A percentile compares a stretch with the other conserved stretches of the same genome.
phyloP scores from a whole-genome alignment of 2,888 invertebrate species.

The Polydesmus complanatus region DNA sequence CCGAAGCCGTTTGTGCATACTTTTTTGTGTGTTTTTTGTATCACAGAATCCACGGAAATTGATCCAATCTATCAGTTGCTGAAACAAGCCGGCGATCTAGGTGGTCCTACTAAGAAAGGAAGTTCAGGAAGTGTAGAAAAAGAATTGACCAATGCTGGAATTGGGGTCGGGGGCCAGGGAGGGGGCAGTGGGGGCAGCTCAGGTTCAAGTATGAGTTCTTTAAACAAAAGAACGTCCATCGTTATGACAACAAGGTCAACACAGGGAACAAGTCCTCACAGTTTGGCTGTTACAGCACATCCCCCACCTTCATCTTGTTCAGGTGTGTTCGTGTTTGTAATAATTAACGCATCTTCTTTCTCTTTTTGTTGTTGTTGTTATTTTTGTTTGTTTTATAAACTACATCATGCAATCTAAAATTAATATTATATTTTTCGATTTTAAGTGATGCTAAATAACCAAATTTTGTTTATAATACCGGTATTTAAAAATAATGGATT shows the following conservation, averaged over 20 bases:
- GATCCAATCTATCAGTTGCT: constrained; percentile 89
- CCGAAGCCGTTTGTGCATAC: constrained; percentile 3
- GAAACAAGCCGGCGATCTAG: constrained; percentile 82
- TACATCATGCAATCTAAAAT: too few species aligned
- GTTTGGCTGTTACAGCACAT: constrained; percentile 48
- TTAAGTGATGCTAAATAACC: too few species aligned
- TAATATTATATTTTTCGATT: too few species aligned
- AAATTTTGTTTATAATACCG: too few species aligned
- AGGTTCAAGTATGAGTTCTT: constrained; percentile 22
- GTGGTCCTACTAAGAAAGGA: constrained; percentile 15
- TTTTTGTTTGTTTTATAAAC: too few species aligned
- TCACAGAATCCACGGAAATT: constrained; percentile 51
- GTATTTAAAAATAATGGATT: too few species aligned
- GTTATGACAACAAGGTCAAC: constrained; percentile 9
- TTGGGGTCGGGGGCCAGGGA: constrained; percentile 18
- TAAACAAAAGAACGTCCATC: constrained; percentile 19
- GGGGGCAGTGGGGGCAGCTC: constrained; percentile 21
- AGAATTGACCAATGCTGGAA: constrained; percentile 15
- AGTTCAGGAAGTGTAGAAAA: constrained; percentile 16
- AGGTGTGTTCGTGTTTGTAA: constrained; percentile 36
- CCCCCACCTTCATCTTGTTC: constrained; percentile 52
- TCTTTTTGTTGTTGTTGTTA: neutral
- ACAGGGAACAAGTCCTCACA: constrained; percentile 24
- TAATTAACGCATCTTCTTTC: neutral
- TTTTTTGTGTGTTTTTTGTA: constrained; percentile 9